phyloP scores from a whole-genome alignment of 2,113 vertebrate genomes.

The Anoura caudifer region DNA sequence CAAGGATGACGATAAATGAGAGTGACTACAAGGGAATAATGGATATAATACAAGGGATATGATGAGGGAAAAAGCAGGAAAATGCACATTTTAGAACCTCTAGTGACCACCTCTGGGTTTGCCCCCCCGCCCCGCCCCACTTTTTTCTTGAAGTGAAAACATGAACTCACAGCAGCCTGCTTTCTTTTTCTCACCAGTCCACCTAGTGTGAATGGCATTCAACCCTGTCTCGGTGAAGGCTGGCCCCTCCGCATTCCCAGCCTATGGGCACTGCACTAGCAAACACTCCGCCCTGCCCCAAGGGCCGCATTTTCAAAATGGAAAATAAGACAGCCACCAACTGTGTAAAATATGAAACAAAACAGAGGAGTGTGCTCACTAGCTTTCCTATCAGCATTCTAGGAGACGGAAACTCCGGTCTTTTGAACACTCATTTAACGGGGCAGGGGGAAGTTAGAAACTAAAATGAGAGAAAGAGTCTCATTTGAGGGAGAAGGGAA shows the following conservation, averaged over 20 bases:
- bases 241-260: neutral
- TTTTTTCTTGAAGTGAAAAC: neutral
- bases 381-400: neutral
- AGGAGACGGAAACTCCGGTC: neutral
- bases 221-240: neutral
- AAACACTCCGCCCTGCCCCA: neutral
- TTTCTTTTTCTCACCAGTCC: conserved; percentile 1
- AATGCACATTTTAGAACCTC: neutral
- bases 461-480: neutral
- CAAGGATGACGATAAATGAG: neutral
- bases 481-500: neutral
- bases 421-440: neutral
- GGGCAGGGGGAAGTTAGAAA: neutral
- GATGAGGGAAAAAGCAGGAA: neutral
- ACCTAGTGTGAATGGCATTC: neutral
- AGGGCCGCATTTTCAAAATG: neutral
- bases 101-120: neutral
- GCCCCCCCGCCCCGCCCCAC: neutral
- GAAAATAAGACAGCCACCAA: neutral
- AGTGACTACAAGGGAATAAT: neutral
- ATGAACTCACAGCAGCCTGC: neutral
- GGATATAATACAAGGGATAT: neutral
- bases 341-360: conserved; percentile 9
- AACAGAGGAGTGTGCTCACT: neutral
- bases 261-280: neutral